These are phyloP conservation scores for Bombus impatiens DNA, from an alignment of 1,140 invertebrate species.

Conservation along the genomic window DNA sequence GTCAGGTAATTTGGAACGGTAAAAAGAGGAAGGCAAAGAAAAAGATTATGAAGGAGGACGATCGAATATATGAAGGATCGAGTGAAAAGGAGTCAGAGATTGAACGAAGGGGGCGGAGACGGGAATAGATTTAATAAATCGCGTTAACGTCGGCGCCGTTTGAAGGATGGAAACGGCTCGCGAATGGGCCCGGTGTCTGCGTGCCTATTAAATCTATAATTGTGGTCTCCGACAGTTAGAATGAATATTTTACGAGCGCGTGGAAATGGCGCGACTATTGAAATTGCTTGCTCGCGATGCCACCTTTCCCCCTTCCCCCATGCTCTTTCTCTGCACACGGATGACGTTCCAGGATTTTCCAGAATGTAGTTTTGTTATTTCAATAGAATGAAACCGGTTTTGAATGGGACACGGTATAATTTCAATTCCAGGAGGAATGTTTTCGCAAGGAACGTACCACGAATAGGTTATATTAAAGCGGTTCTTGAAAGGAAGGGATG, in stretches of 20 bases:
- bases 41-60: not conserved
- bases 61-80: not conserved
- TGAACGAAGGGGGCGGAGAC: not conserved
- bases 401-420: not conserved
- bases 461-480: not conserved
- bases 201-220: conserved; percentile 7
- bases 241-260: conserved; percentile 11
- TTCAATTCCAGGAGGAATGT: not conserved
- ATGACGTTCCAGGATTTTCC: not conserved
- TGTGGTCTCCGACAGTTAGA: not conserved
- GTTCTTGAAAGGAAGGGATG: not conserved
- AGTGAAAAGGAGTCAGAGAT: not conserved
- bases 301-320: too few species aligned
- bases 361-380: conserved; percentile 1
- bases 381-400: not conserved
- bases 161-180: not conserved
- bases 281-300: not conserved
- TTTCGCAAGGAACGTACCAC: not conserved
- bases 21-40: not conserved
- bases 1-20: too few species aligned
- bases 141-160: not conserved
- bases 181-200: not conserved
- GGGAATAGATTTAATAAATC: not conserved
- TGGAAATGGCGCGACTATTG: not conserved
- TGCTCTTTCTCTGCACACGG: too few species aligned